Conservation (phyloP, 2,113 vertebrate genomes). For the Hippolais icterina region DNA sequence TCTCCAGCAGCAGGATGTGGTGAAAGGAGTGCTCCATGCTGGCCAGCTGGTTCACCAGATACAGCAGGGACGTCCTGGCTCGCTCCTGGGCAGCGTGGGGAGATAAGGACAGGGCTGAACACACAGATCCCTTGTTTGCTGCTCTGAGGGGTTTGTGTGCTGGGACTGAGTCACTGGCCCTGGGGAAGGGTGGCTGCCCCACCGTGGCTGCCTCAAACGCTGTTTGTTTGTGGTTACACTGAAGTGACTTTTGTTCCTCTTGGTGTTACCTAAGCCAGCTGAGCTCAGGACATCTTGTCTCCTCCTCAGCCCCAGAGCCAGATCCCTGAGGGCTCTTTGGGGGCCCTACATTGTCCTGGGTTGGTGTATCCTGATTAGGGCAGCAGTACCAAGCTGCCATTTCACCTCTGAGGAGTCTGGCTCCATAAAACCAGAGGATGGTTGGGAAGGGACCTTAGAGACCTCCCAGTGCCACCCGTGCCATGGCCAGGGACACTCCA, state of each 20-base stretch:
- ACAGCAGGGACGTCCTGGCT: conserved; percentile 82
- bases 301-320: not conserved
- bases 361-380: not conserved
- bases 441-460: not conserved
- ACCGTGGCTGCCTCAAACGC: rapidly evolving
- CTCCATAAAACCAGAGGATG: not conserved
- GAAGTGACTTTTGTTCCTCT: not conserved
- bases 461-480: not conserved
- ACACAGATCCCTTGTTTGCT: not conserved
- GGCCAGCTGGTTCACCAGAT: conserved; percentile 87
- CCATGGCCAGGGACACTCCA: not conserved
- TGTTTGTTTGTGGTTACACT: not conserved
- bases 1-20: conserved; percentile 89
- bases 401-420: not conserved
- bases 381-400: not conserved
- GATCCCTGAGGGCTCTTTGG: not conserved
- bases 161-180: not conserved
- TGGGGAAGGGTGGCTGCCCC: not conserved
- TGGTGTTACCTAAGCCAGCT: not conserved
- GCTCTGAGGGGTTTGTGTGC: not conserved
- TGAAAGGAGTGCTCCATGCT: conserved; percentile 90
- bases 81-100: conserved; percentile 49
- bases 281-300: too few relatives aligned
- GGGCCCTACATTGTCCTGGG: rapidly evolving
- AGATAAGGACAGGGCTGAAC: not conserved